Evolutionary conservation across 2,113 vertebrate genomes (phyloP).

Genomic region (Trachemys scripta): DNA sequence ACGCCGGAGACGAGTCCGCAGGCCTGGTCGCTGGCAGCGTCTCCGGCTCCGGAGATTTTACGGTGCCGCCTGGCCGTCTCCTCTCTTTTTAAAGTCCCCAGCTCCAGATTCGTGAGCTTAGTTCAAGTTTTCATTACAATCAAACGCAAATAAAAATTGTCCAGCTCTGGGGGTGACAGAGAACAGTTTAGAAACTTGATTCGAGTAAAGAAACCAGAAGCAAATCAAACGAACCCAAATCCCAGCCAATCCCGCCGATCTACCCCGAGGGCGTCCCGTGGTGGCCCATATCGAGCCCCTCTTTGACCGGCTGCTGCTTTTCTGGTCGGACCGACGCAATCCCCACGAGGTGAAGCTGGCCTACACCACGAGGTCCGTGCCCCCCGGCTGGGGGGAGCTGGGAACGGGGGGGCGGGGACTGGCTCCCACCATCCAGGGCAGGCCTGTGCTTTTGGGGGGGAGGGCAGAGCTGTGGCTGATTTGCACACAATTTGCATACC

Average conservation of each 20-base stretch:
- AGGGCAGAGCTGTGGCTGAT: too few relatives aligned
- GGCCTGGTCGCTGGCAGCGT: not conserved
- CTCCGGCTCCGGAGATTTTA: not conserved
- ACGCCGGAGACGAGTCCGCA: not conserved
- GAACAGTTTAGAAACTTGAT: not conserved
- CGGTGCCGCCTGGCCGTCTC: accelerated
- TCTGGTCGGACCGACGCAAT: conserved; percentile 94
- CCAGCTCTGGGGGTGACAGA: too few relatives aligned
- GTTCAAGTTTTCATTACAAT: not conserved
- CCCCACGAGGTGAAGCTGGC: conserved; percentile 94
- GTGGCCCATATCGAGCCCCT: conserved; percentile 86
- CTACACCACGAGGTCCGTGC: conserved; percentile 85
- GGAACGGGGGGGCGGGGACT: not conserved
- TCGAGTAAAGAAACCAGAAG: not conserved
- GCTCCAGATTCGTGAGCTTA: not conserved
- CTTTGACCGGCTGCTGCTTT: conserved; percentile 92
- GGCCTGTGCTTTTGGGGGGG: too few relatives aligned
- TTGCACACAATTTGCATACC: not conserved
- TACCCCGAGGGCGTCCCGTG: conserved; percentile 85
- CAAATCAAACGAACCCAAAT: not conserved
- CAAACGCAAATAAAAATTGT: not conserved
- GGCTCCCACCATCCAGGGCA: not conserved
- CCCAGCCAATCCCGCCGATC: conserved; percentile 79
- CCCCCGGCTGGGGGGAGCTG: not conserved
- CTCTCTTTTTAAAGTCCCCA: not conserved